Conservation (phyloP, 2,113 vertebrate species). For the Tragelaphus scriptus region DNA sequence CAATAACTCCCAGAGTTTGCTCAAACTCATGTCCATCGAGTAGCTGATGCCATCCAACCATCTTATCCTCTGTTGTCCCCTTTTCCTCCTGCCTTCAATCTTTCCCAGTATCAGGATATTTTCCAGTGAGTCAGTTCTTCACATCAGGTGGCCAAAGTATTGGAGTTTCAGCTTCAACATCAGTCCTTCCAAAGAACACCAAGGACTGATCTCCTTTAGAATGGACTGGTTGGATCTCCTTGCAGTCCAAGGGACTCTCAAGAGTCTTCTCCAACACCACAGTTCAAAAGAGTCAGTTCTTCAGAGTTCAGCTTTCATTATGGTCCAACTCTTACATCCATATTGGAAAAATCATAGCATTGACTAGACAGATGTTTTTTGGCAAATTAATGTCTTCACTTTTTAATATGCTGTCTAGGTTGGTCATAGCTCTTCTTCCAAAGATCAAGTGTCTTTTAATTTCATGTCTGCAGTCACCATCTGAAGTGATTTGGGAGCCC, state of each 20-base stretch:
- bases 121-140: too few species aligned
- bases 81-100: too few species aligned
- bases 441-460: background rate
- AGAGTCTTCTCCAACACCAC: background rate
- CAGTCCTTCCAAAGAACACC: too few species aligned
- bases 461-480: background rate
- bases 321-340: background rate
- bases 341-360: background rate
- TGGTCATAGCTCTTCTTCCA: background rate
- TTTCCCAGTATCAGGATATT: too few species aligned
- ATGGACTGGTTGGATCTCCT: too few species aligned
- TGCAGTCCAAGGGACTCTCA: background rate
- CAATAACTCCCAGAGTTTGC: too few species aligned
- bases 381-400: background rate
- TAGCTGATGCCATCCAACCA: too few species aligned
- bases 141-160: too few species aligned
- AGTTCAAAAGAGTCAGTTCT: background rate
- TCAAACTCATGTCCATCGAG: too few species aligned
- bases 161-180: too few species aligned
- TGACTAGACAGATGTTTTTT: background rate
- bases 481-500: background rate
- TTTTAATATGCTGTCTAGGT: background rate
- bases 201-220: too few species aligned
- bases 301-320: background rate
- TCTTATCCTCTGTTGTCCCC: too few species aligned